Evolutionary conservation across 2,113 vertebrate genomes (phyloP).

Genomic region (Polypterus bichir): DNA sequence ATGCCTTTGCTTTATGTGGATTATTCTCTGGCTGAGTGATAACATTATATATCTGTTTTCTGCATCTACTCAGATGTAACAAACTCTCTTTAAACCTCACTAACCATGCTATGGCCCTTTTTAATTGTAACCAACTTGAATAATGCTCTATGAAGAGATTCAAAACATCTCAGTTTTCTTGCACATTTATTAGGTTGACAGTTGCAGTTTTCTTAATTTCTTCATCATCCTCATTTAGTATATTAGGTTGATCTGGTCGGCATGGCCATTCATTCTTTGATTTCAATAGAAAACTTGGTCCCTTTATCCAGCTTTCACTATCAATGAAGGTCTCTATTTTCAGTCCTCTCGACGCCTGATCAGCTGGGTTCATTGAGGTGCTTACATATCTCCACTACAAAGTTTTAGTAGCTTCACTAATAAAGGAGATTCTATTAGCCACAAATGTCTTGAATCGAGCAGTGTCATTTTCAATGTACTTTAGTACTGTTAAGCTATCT

Average conservation of each 20-base stretch:
- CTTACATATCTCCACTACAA: constrained; percentile 15
- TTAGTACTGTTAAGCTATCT: constrained; percentile 12
- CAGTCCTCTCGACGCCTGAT: constrained; percentile 13
- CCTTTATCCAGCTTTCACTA: constrained; percentile 11
- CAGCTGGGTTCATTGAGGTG: constrained; percentile 11
- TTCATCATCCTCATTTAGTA: not conserved
- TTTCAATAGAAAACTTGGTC: constrained; percentile 9
- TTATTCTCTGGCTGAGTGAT: not conserved
- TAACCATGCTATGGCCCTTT: not conserved
- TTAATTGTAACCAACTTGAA: not conserved
- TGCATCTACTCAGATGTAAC: not conserved
- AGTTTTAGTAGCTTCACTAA: constrained; percentile 5
- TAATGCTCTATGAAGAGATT: not conserved
- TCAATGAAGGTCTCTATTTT: constrained; percentile 7
- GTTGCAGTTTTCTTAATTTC: not conserved
- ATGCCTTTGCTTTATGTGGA: not conserved
- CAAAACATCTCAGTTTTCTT: not conserved
- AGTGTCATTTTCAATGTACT: constrained; percentile 12
- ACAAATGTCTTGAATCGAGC: constrained; percentile 15
- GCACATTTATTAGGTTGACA: not conserved
- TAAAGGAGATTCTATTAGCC: constrained; percentile 4
- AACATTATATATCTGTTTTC: not conserved
- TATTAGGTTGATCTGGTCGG: not conserved
- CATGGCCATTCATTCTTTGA: not conserved
- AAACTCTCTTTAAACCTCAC: not conserved